Base-by-base conservation (phyloP, 2,797 vertebrate species). In the Pseudomugil gertrudae region DNA sequence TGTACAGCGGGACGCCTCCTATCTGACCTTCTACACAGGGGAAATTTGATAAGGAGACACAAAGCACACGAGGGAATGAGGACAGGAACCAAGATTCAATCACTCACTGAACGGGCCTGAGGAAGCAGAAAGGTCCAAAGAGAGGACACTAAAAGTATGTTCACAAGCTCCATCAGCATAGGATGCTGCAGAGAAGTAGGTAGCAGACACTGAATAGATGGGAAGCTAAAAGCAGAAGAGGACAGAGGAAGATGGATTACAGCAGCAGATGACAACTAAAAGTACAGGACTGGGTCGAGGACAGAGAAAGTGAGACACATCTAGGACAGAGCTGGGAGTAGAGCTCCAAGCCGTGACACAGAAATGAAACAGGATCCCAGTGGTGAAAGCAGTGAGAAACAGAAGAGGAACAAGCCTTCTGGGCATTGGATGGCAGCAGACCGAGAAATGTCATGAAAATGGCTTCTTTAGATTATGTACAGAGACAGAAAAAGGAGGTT, bases 341-440 rank as follows among this genome's bases (percentile, higher is more conserved):
- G 27, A 26, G 76, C 67, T 36, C 72, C 17, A 55, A 64, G 78
- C 59, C 33, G 32, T 57, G 72, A 75, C 84, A 87, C 84, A 87
- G 76, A 90, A 89, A 63, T 86, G 86, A 88, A 84, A 81, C 87
- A 77, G 75, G 63, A 78, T 81, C 81, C 87, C 79, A 58, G 21
- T 10, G 80, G 81, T 66, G 74, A 51, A 74, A 80, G 80, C 69
- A 69, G 66, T 62, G 81, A 86, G 80, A 33, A 50, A 27, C 64
- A 67, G 68, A 85, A 72, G 69, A 78, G 63, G 78, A 74, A 80
- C 79, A 11, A 36, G 74, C 69, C 88, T 85, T 75, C 70, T 60
- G 83, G 84, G 86, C 48, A 58, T 80, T 78, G 53, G 63, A 66
- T 57, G 5, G 21, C 23, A 71, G 69, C 32, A 4, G 55, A 62